A percentile compares a stretch with the other conserved stretches of the same genome.
Evolutionary conservation across 2,888 invertebrate species (phyloP).

Genomic region (Oxytorus armatus): DNA sequence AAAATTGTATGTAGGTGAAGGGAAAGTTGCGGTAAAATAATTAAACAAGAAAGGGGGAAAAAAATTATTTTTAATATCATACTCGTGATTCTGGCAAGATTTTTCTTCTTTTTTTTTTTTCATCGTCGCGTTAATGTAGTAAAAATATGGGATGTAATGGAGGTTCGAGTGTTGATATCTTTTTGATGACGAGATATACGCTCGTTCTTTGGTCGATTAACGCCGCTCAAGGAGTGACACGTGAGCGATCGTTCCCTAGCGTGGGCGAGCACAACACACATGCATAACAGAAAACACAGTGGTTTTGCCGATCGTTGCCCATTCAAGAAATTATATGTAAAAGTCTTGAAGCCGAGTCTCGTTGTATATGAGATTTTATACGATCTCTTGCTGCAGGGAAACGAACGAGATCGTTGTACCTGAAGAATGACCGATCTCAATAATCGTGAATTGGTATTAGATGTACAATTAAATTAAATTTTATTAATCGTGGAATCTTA

Average conservation of each 20-base stretch:
- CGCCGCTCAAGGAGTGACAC: constrained; percentile 63
- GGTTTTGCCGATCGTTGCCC: constrained; percentile 55
- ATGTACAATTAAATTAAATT: constrained; percentile 22
- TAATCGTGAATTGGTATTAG: constrained; percentile 14
- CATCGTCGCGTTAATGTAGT: constrained; percentile 60
- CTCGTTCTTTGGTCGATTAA: constrained; percentile 63
- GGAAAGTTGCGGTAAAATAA: constrained; percentile 1
- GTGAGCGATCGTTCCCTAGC: constrained; percentile 60
- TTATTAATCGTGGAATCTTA: background rate
- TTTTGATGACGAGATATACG: constrained; percentile 68
- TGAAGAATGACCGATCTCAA: constrained; percentile 31
- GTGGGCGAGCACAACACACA: constrained; percentile 59
- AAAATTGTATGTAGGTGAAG: constrained; percentile 1
- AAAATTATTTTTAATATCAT: background rate
- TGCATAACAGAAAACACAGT: too few relatives aligned
- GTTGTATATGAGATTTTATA: constrained; percentile 1
- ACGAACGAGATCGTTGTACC: constrained; percentile 31
- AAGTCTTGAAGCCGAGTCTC: constrained; percentile 22
- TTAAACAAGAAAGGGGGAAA: background rate
- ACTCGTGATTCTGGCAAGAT: background rate
- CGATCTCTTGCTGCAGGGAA: constrained; percentile 11
- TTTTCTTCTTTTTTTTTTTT: constrained; percentile 28
- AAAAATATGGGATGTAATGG: constrained; percentile 55
- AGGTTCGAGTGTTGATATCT: constrained; percentile 67
- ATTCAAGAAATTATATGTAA: constrained; percentile 58